Evolutionary conservation across 1,140 invertebrate species (phyloP), one percentile per base, ranked within the genome.

Genomic region (Phenacoccus solenopsis): DNA sequence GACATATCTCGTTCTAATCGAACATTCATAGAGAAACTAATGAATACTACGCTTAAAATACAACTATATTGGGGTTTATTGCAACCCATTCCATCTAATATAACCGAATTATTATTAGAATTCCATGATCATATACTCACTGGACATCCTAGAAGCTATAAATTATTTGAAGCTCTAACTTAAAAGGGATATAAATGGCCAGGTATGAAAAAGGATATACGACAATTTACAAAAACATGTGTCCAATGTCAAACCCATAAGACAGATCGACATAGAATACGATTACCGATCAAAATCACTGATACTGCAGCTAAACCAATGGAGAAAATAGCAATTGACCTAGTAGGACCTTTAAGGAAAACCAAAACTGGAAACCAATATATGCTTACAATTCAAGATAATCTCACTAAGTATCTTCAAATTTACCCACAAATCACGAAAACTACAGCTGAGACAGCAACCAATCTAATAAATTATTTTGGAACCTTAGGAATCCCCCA

Each of bases 171-270:
- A 10, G 20, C 5, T 2, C 20, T 27, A 70, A 4, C 10, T 13
- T 13, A 61, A 13, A 1, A 70, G 1, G 5, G 25, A 4, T 70
- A 61, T 30, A 5, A 16, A 5, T 70, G 28, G 69, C 32, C 69
- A 9, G 38, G 38, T 22, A 70, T 70, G 35, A 70, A 38, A 30
- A 70, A 25, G 2, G 35, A 70, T 49, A 32, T 32, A 12, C 2
- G 5, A 5, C 2, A 61, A 7, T 70, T 70, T 35, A 74, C 76
- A 13, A 75, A 73, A 32, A 56, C 70, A n/a, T 78, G 76, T 71
- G 9, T 68, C 24, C 68, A 68, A 10, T n/a, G 69, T 25, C 68
- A 69, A 56, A 69, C 7, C 10, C 24, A 21, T 20, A 69, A 69
- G 24, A 69, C 22, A 4, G 13, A 10, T 9, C 21, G 32, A 21